Evolutionary conservation across 2,888 invertebrate genomes (phyloP), one percentile per base, ranked within the genome.

Genomic region (Callimorpha dominula): DNA sequence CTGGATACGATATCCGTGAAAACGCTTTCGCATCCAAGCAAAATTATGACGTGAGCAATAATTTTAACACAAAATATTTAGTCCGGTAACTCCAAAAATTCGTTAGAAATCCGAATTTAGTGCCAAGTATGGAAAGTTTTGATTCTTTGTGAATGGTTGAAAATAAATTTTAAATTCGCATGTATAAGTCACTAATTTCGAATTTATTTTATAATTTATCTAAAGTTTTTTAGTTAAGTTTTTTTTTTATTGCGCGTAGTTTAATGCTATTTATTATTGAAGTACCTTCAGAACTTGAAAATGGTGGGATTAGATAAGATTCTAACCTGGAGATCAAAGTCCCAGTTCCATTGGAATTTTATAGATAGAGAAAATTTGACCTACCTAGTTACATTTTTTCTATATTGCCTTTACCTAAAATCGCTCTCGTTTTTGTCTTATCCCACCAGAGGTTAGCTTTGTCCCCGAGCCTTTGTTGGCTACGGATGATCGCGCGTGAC

Each of bases 401-500:
- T 63, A 31, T 54, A 20, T 4, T n/a, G 8, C 42, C 68, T 43
- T 65, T 69, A 14, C 7, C 20, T 40, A 50, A 68, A 67, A 67
- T 40, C 63, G 70, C 70, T 54, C 12, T 67, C 49, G 65, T 60
- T 54, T n/a, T n/a, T 74, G 43, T 49, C 65, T 71, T 71, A 46
- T 3, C 64, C 71, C 57, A 64, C 14, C 43, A 72, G 73, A 75
- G 78, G 76, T 76, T 72, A 72, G 77, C 82, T 80, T 83, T 80
- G 83, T 84, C 82, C 75, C 72, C 72, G 72, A 62, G 88, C 90
- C 90, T 91, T 92, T 92, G 92, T 92, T 87, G 92, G 91, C 89
- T 90, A 90, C 90, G 89, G 91, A 90, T 92, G 92, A 91, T 88
- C 89, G 92, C 89, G 87, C 94, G 94, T 94, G 94, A 91, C 92